phyloP scores from a whole-genome alignment of 2,797 vertebrate species.

The Podargus strigoides region DNA sequence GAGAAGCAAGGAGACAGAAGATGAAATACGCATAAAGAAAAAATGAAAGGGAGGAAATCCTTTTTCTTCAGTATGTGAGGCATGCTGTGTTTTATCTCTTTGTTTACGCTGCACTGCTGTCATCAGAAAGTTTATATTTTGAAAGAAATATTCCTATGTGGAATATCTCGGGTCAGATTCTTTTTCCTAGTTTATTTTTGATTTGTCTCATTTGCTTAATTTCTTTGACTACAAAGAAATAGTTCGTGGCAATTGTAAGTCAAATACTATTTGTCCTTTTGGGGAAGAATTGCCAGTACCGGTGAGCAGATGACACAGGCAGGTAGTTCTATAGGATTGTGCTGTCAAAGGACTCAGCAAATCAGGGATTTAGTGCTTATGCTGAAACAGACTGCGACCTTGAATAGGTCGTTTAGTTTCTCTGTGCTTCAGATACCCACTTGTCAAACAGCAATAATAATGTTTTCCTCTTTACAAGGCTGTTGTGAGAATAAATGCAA shows the following conservation, averaged over 20 bases:
- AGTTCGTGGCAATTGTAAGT: background rate
- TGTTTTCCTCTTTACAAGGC: background rate
- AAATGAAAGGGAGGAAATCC: background rate
- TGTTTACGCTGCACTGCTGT: slow-evolving; percentile 5
- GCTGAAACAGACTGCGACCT: slow-evolving; percentile 11
- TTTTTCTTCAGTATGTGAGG: background rate
- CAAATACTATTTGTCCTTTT: background rate
- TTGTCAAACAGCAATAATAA: background rate
- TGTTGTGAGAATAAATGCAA: background rate
- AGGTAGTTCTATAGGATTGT: background rate
- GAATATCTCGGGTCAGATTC: background rate
- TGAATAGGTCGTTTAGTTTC: background rate
- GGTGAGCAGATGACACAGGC: background rate
- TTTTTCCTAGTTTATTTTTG: background rate
- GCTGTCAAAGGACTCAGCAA: slow-evolving; percentile 2
- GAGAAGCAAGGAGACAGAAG: background rate
- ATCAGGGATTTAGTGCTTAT: slow-evolving; percentile 24
- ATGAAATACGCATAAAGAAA: background rate
- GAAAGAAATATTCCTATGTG: background rate
- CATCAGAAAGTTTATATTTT: background rate
- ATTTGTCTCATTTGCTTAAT: background rate
- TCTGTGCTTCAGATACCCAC: background rate
- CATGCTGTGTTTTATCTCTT: background rate
- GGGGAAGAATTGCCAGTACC: background rate
- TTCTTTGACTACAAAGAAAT: background rate